Base-by-base conservation (phyloP, 2,797 vertebrate species). In the Syndactyla subalaris region DNA sequence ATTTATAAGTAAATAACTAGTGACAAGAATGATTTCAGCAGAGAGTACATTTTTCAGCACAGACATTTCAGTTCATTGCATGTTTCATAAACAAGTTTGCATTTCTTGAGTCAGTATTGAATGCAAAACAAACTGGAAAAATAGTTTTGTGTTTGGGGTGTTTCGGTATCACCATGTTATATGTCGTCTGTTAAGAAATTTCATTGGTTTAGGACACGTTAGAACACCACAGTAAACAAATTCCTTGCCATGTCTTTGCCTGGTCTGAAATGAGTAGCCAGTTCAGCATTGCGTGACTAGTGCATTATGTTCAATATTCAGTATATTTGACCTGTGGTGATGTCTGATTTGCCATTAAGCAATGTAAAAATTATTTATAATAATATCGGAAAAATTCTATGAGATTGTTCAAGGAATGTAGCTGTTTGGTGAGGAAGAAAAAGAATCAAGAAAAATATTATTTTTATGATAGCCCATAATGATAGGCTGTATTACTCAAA, bases 191-290 rank as follows among this genome's bases (percentile, higher is more conserved):
- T 22, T 24, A 26, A 75, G 57, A 63, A 93, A 66, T 66, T 43
- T 72, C 26, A 20, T 13, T 92, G 46, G 24, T 96, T 90, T 62
- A 73, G 45, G 63, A 30, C 1, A 3, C 24, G 55, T 63, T 77
- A 39, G 34, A 78, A 65, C 63, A 73, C 58, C 51, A 41, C 11
- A 66, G 34, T 72, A 83, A 92, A 85, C 84, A 80, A 93, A 77
- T 81, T 80, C 29, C 70, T 81, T 81, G 23, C 39, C 14, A 6
- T 61, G 26, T 36, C 48, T 80, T 73, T 77, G 27, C 38, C 73
- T 93, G 65, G 59, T 52, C 71, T 96, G 72, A 95, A 95, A 91
- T 34, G 12, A 70, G 38, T 19, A 88, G 34, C 88, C 91, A 70
- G 38, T 95, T 82, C 36, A 78, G 16, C 27, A 12, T 65, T 75